Evolutionary conservation across 35 echinoderm and acorn worm species (phyloP).

Genomic region (Hemicentrotus pulcherrimus): DNA sequence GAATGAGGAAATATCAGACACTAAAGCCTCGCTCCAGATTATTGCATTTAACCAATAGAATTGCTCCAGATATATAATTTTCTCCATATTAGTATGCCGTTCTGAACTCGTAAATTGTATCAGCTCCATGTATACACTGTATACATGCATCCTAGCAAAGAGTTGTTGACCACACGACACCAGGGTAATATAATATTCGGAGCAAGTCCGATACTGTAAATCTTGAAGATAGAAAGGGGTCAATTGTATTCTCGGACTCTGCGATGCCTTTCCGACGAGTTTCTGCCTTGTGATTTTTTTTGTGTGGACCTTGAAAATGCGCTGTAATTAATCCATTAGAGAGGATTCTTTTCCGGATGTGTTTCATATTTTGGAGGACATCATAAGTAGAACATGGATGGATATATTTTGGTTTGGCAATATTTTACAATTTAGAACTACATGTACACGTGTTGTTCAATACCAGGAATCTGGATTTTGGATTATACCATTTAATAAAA

Average conservation of each 20-base stretch:
- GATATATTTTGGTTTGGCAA: too few relatives aligned
- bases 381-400: background rate
- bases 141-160: background rate
- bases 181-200: background rate
- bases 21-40: background rate
- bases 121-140: too few relatives aligned
- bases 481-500: background rate
- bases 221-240: background rate
- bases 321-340: background rate
- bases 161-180: background rate
- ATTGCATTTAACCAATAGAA: background rate
- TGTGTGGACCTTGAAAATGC: background rate
- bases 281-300: too few relatives aligned
- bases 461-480: background rate
- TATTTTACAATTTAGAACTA: too few relatives aligned
- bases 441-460: background rate
- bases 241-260: background rate
- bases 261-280: too few relatives aligned
- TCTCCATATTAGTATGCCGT: background rate
- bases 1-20: background rate
- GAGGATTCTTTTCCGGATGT: background rate
- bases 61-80: background rate
- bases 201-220: background rate
- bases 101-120: too few relatives aligned
- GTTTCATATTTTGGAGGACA: background rate